phyloP scores from a whole-genome alignment of 2,888 invertebrate genomes.

The Sphinx pinastri region DNA sequence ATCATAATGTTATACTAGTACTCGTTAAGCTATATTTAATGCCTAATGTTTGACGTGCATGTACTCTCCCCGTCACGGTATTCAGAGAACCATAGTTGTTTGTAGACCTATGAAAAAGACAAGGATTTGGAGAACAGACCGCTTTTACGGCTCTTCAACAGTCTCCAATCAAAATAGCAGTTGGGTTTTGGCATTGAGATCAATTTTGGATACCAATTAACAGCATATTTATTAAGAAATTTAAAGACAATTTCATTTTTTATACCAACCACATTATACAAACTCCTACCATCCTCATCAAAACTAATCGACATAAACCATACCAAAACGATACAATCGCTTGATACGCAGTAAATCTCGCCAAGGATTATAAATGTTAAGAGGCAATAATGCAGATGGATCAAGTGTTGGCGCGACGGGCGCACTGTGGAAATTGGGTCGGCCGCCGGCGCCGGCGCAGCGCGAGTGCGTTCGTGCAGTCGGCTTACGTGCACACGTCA shows the following conservation, averaged over 20 bases:
- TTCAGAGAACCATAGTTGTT: too few species aligned
- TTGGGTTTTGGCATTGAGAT: too few species aligned
- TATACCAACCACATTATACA: not conserved
- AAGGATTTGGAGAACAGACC: too few species aligned
- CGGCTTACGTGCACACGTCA: conserved; percentile 37
- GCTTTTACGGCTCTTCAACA: too few species aligned
- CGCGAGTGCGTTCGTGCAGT: conserved; percentile 64
- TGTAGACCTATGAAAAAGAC: too few species aligned
- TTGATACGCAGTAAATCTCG: conserved; percentile 28
- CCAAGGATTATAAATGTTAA: conserved; percentile 26
- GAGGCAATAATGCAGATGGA: conserved; percentile 26
- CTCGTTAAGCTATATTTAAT: too few species aligned
- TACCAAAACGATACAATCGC: conserved; percentile 25
- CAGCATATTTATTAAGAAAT: too few species aligned
- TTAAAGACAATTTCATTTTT: too few species aligned
- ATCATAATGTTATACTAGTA: not conserved
- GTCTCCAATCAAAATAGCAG: too few species aligned
- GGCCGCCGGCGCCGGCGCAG: conserved; percentile 56
- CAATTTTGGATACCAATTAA: too few species aligned
- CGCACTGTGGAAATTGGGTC: conserved; percentile 57
- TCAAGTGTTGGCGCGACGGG: conserved; percentile 26
- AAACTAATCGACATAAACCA: conserved; percentile 6
- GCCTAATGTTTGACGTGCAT: too few species aligned
- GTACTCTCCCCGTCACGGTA: too few species aligned
- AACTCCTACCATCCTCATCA: not conserved